These are phyloP conservation scores for Tyria jacobaeae DNA, from an alignment of 2,888 invertebrate genomes.

Conservation along the genomic window DNA sequence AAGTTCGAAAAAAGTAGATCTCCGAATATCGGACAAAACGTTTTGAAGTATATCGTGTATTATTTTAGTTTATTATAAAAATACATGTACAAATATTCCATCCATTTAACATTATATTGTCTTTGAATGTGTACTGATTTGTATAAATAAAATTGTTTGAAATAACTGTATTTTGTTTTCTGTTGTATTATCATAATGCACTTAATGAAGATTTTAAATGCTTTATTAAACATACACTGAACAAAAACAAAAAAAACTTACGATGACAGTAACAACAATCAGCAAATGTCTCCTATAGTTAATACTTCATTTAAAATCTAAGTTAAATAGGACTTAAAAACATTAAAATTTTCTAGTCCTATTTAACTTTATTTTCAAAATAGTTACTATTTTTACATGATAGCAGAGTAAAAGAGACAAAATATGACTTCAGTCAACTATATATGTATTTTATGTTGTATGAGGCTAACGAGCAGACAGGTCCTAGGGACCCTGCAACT, in stretches of 20 bases:
- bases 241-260: background rate
- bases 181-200: background rate
- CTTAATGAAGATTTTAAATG: background rate
- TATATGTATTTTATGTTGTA: no score
- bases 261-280: no score
- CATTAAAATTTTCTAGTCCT: no score
- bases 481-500: no score
- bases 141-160: slow-evolving; percentile 18
- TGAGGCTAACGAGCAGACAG: no score
- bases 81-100: slow-evolving; percentile 22
- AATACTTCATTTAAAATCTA: no score
- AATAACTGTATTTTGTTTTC: slow-evolving; percentile 3
- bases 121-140: slow-evolving; percentile 13
- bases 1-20: background rate
- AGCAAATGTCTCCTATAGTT: background rate
- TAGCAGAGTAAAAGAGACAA: no score
- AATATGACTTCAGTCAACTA: no score
- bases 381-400: no score
- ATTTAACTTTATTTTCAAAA: no score
- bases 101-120: slow-evolving; percentile 14
- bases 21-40: background rate
- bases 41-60: background rate
- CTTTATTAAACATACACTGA: background rate
- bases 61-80: background rate
- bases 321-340: no score